Percentiles rank a stretch among this genome's conserved stretches.
These are phyloP conservation scores for Chiridota heheva DNA, from an alignment of 35 echinoderm and acorn worm species.

Conservation along the genomic window DNA sequence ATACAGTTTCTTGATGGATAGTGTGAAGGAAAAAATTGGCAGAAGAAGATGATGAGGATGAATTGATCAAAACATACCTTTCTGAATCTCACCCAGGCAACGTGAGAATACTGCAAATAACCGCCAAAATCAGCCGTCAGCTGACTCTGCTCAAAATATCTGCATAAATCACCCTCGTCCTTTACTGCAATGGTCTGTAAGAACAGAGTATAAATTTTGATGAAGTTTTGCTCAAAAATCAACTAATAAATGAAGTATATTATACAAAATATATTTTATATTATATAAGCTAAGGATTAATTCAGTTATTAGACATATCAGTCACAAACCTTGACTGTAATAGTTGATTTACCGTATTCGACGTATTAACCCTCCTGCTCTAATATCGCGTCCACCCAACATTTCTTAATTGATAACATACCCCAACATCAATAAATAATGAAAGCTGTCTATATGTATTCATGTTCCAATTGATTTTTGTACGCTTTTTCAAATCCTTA, in stretches of 20 bases:
- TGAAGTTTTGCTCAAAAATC: not conserved
- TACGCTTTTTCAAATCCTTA: too few species aligned
- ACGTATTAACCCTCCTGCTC: too few species aligned
- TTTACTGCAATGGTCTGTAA: slow-evolving; percentile 50
- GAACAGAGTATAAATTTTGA: not conserved
- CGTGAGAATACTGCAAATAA: slow-evolving; percentile 86
- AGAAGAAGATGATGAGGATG: not conserved
- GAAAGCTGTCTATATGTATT: too few species aligned
- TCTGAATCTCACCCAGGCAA: slow-evolving; percentile 84
- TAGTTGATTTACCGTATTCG: too few species aligned
- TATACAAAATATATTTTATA: not conserved
- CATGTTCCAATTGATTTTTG: too few species aligned
- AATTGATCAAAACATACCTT: slow-evolving; percentile 70
- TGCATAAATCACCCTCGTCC: slow-evolving; percentile 81
- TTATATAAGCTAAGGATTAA: too few species aligned
- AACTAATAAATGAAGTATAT: not conserved
- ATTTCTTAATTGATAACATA: too few species aligned
- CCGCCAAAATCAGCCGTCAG: slow-evolving; percentile 82
- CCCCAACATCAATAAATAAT: too few species aligned
- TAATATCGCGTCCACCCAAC: too few species aligned
- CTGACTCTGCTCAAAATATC: slow-evolving; percentile 85
- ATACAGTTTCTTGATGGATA: not conserved
- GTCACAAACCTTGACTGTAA: too few species aligned
- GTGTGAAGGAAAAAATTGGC: not conserved
- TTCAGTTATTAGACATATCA: too few species aligned